Evolutionary conservation across 2,113 vertebrate genomes (phyloP).

Genomic region (Propithecus coquereli): DNA sequence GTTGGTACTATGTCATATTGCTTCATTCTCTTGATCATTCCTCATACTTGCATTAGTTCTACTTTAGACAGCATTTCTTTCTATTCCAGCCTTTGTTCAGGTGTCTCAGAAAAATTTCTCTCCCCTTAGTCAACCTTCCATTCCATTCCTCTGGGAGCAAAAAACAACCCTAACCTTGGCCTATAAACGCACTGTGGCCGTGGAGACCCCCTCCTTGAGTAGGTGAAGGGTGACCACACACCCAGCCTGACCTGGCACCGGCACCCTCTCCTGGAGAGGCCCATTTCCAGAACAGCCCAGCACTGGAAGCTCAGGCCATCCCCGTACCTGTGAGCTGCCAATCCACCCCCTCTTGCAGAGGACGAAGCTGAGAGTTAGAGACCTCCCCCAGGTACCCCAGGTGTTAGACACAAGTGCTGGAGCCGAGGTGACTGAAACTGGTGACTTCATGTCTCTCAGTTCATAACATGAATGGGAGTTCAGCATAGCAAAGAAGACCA

Average conservation of each 20-base stretch:
- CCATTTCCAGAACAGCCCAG: not conserved
- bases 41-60: not conserved
- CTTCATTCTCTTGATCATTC: not conserved
- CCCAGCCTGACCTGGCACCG: not conserved
- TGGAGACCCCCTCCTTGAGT: not conserved
- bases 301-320: not conserved
- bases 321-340: not conserved
- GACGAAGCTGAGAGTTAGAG: not conserved
- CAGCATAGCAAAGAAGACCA: not conserved
- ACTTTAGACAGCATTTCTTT: not conserved
- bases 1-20: rapidly evolving
- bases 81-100: not conserved
- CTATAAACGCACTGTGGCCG: not conserved
- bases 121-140: not conserved
- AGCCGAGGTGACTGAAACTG: not conserved
- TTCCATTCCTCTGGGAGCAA: not conserved
- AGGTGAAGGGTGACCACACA: not conserved
- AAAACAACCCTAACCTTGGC: not conserved
- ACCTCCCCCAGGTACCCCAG: not conserved
- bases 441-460: not conserved
- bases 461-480: not conserved
- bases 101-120: not conserved
- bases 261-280: not conserved
- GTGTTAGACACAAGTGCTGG: too few species aligned
- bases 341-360: not conserved